Conservation (phyloP, 1,140 invertebrate species). For the Epicauta chinensis region DNA sequence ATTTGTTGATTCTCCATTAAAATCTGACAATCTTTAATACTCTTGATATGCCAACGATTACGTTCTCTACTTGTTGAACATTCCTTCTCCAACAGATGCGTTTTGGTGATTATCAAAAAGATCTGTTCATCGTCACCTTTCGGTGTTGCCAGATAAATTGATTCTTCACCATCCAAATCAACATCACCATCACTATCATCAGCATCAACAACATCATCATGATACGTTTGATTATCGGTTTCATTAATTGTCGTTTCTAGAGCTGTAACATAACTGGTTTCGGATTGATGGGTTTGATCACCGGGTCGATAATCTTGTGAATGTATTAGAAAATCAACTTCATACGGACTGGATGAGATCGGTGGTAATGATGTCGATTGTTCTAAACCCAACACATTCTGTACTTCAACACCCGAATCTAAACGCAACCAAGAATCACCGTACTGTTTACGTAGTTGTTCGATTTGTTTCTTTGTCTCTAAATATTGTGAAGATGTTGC, state of each 20-base stretch:
- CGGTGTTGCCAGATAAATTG: conserved; percentile 43
- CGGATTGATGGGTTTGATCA: not conserved
- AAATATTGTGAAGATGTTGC: conserved; percentile 44
- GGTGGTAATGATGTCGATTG: not conserved
- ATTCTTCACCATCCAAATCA: conserved; percentile 35
- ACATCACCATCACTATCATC: conserved; percentile 21
- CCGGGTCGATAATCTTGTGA: conserved; percentile 6
- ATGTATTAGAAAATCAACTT: conserved; percentile 18
- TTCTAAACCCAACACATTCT: conserved; percentile 50
- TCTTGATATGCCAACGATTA: conserved; percentile 51
- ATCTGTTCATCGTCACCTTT: conserved; percentile 29
- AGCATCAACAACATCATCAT: conserved; percentile 13
- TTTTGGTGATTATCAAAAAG: conserved; percentile 31
- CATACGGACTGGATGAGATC: conserved; percentile 26
- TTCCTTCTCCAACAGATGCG: conserved; percentile 47
- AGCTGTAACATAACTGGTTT: conserved; percentile 1
- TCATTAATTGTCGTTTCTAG: conserved; percentile 16
- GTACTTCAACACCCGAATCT: conserved; percentile 48
- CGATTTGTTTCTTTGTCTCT: conserved; percentile 55
- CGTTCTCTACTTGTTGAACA: conserved; percentile 46
- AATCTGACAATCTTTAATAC: conserved; percentile 49
- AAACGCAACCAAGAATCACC: conserved; percentile 55
- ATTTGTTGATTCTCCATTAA: conserved; percentile 43
- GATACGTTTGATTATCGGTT: conserved; percentile 6
- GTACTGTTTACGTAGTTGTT: conserved; percentile 50